Evolutionary conservation across 2,797 vertebrate genomes (phyloP).

Genomic region (Hozukius guyotensis): DNA sequence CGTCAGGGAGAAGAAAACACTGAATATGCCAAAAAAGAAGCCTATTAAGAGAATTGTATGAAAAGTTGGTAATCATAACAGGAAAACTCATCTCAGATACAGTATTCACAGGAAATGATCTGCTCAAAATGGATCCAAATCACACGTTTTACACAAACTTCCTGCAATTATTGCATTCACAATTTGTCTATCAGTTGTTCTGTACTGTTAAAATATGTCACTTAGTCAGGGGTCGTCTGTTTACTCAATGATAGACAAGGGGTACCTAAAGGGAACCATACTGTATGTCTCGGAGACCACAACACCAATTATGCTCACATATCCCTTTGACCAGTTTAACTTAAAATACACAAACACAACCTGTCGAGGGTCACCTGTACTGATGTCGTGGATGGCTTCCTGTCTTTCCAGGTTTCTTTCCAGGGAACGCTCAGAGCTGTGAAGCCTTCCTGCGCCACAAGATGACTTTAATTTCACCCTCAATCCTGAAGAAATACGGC

Average conservation of each 20-base stretch:
- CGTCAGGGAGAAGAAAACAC: neutral
- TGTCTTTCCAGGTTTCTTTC: conserved; percentile 91
- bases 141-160: neutral
- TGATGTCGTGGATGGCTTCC: neutral
- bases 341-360: neutral
- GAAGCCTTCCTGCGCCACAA: conserved; percentile 98
- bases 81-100: neutral
- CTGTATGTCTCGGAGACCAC: neutral
- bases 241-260: neutral
- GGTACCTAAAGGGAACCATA: neutral
- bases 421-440: conserved; percentile 95
- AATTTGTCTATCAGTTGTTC: neutral
- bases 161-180: neutral
- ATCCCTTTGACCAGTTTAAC: neutral
- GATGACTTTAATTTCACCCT: conserved; percentile 98
- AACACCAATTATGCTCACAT: neutral
- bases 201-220: neutral
- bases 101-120: neutral
- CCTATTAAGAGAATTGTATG: neutral
- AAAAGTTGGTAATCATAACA: neutral
- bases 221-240: neutral
- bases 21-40: neutral
- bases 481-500: conserved; percentile 95
- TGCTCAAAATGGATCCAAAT: neutral
- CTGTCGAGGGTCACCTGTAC: neutral